A percentile compares a stretch with the other conserved stretches of the same genome.
Evolutionary conservation across 2,113 vertebrate genomes (phyloP).

Genomic region (Antechinus stuartii): DNA sequence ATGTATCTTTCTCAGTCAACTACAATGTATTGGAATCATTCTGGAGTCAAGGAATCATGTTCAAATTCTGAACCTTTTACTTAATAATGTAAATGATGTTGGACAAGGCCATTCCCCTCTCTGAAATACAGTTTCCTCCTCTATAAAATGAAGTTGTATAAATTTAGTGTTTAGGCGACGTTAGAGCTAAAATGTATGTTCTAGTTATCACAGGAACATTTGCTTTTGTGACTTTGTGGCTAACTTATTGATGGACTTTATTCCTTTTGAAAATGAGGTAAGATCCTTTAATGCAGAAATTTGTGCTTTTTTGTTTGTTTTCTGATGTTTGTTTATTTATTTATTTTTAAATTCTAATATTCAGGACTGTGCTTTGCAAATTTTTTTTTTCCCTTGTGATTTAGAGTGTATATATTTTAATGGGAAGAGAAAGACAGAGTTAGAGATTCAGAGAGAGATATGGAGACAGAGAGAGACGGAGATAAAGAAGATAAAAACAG

Average conservation of each 20-base stretch:
- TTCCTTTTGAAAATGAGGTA: neutral
- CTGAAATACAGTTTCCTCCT: neutral
- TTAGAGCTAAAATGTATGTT: neutral
- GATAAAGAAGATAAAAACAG: too few species aligned
- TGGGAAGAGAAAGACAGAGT: neutral
- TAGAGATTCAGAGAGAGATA: too few species aligned
- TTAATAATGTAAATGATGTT: neutral
- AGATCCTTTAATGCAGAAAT: neutral
- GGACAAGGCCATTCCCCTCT: neutral
- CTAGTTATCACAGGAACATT: neutral
- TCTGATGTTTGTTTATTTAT: neutral
- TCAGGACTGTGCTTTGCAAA: neutral
- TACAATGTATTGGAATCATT: neutral
- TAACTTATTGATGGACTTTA: neutral
- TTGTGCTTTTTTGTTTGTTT: neutral
- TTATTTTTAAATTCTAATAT: neutral
- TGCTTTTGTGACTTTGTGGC: neutral
- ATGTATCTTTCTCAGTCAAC: neutral
- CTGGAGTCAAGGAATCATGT: neutral
- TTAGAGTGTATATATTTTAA: neutral
- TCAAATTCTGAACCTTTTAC: neutral
- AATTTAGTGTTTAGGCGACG: neutral
- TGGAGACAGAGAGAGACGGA: too few species aligned
- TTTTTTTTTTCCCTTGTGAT: neutral
- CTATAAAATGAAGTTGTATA: neutral